phyloP scores from a whole-genome alignment of 2,797 vertebrate species.

The Galagoides demidoff region DNA sequence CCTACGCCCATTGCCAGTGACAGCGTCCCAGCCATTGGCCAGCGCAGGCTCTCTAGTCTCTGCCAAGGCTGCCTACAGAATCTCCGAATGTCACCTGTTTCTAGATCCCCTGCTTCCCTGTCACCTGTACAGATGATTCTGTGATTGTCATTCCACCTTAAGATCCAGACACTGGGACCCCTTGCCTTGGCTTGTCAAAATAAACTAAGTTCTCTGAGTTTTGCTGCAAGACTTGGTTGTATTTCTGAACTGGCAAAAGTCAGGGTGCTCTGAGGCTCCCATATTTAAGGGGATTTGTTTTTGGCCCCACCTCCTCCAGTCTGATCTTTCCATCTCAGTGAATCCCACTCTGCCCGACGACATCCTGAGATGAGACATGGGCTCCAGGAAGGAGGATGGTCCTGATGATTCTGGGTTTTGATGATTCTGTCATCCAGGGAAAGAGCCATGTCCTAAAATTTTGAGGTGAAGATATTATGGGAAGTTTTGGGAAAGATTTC shows the following conservation, averaged over 20 bases:
- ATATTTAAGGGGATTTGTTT: neutral
- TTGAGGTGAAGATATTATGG: neutral
- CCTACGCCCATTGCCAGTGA: neutral
- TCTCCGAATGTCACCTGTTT: neutral
- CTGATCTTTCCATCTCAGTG: neutral
- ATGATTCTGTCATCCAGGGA: neutral
- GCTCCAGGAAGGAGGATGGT: accelerated
- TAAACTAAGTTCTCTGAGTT: neutral
- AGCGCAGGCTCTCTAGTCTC: neutral
- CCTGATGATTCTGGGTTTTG: neutral
- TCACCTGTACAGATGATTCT: neutral
- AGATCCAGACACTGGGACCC: neutral
- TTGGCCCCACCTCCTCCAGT: neutral
- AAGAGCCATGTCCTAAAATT: neutral
- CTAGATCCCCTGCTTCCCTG: neutral
- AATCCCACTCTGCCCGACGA: neutral
- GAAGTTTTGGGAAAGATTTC: neutral
- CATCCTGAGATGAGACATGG: neutral
- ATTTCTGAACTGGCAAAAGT: neutral
- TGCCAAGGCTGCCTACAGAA: neutral
- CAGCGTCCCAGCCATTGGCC: neutral
- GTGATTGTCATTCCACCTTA: neutral
- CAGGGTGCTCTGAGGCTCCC: accelerated
- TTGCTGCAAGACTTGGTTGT: neutral
- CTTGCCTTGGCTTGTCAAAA: neutral